Evolutionary conservation across 1,140 invertebrate species (phyloP), one percentile per base, ranked within the genome.

Genomic region (Cheumatopsyche charites): DNA sequence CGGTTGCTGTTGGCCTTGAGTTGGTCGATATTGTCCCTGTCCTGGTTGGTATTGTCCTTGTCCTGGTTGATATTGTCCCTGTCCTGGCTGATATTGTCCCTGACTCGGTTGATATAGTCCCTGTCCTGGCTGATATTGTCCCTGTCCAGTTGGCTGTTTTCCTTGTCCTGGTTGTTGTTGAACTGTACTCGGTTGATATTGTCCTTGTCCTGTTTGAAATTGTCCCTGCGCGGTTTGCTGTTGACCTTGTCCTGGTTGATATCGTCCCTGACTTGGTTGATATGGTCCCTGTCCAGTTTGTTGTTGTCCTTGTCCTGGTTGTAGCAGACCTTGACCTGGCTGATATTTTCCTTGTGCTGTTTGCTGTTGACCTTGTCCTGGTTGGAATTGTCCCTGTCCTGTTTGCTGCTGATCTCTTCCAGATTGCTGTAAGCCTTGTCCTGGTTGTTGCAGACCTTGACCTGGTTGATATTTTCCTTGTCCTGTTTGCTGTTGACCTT

Each of bases 161-260:
- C 43, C 61, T 12, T 72, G 52, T 72, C 63, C 63, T 43, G 15
- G 36, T 42, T 23, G 47, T 52, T 36, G 15, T 61, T 41, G 23
- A 58, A 47, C 70, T 72, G 19, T 3, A 41, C 36, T 23, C 23
- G 21, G 66, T 23, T 26, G 25, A 3, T 2, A 43, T 43, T 45
- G 21, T n/a, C 41, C 43, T 19, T 55, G 21, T 19, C 47, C 47
- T 49, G 36, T 11, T 52, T 7, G 25, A 19, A 23, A 68, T 17
- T 12, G 4, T 47, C 19, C 26, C 15, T 26, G 11, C 1, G 23
- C 66, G 2, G 13, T 4, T 23, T 47, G 62, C n/a, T 17, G 21
- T 17, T 62, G 26, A 17, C n/a, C 63, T 6, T 66, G 15, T 17
- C 36, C 63, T 1, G 23, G 36, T 0, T 17, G 47, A 2, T 17